phyloP scores from a whole-genome alignment of 2,888 invertebrate genomes.

The Gnatocerus cornutus region DNA sequence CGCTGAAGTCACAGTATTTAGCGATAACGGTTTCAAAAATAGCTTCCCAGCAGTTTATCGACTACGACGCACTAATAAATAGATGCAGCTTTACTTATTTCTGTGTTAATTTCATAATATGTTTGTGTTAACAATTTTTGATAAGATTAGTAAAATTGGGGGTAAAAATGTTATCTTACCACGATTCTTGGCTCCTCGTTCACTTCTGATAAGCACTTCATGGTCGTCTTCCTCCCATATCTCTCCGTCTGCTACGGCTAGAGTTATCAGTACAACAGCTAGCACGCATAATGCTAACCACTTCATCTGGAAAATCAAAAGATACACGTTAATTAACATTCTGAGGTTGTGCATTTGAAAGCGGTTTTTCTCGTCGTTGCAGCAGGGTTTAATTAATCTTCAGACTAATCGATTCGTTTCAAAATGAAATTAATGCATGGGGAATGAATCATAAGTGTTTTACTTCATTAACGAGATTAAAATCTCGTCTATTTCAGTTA shows the following conservation, averaged over 20 bases:
- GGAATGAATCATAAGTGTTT: constrained; percentile 18
- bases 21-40: constrained; percentile 31
- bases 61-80: constrained; percentile 10
- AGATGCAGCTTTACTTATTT: too few relatives aligned
- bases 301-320: constrained; percentile 70
- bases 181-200: constrained; percentile 85
- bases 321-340: constrained; percentile 23
- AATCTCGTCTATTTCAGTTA: constrained; percentile 19
- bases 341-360: constrained; percentile 9
- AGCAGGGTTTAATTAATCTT: not conserved
- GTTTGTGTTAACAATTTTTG: constrained; percentile 8
- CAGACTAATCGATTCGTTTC: not conserved
- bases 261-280: constrained; percentile 72
- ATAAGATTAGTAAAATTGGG: constrained; percentile 34
- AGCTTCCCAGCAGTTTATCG: constrained; percentile 25
- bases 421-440: constrained; percentile 4
- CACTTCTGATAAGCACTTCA: constrained; percentile 85
- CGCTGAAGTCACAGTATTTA: not conserved
- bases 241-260: constrained; percentile 79
- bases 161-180: constrained; percentile 70
- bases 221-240: constrained; percentile 87
- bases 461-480: constrained; percentile 11
- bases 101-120: not conserved
- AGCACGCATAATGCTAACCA: constrained; percentile 71
- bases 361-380: not conserved